phyloP scores from a whole-genome alignment of 2,797 vertebrate species.

The Podargus strigoides region DNA sequence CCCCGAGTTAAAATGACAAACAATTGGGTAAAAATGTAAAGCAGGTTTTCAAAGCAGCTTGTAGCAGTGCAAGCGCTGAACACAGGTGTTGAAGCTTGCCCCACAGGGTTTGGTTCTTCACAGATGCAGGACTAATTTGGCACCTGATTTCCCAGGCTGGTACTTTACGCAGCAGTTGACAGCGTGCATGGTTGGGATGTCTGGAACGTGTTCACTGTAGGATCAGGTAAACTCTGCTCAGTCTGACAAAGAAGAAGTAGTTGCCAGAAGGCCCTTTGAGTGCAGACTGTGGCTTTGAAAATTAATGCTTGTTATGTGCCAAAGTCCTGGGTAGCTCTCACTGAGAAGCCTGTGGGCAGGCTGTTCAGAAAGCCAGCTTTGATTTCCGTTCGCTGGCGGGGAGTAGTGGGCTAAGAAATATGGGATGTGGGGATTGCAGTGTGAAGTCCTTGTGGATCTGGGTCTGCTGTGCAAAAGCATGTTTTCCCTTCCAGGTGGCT shows the following conservation, averaged over 20 bases:
- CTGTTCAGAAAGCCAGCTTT: background rate
- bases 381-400: background rate
- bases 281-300: background rate
- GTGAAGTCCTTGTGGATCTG: background rate
- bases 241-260: background rate
- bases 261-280: conserved; percentile 8
- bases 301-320: background rate
- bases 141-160: conserved; percentile 31
- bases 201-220: background rate
- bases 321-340: background rate
- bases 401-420: background rate
- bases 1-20: background rate
- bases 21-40: conserved; percentile 30
- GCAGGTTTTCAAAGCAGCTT: conserved; percentile 21
- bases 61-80: background rate
- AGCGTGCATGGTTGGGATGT: background rate
- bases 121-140: conserved; percentile 52
- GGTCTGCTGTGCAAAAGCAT: background rate
- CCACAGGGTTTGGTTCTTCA: background rate
- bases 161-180: conserved; percentile 24
- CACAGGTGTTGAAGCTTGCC: conserved; percentile 43
- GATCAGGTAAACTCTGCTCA: conserved; percentile 7
- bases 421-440: background rate
- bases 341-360: background rate
- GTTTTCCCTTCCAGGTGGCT: conserved; percentile 12